phyloP scores from a whole-genome alignment of 2,797 vertebrate genomes.

The Myiotriccus ornatus region DNA sequence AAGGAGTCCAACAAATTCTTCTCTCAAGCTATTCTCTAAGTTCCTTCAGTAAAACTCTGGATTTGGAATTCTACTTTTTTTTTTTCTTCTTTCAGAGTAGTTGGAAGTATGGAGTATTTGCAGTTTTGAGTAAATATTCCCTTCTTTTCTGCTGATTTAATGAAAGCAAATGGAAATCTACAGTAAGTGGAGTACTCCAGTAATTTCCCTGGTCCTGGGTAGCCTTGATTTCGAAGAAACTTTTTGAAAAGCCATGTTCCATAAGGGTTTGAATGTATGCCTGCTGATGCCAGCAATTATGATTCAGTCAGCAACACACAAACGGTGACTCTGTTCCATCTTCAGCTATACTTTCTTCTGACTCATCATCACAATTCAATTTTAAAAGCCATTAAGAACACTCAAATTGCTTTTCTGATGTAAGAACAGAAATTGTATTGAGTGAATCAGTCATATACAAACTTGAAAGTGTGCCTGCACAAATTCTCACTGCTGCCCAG shows the following conservation, averaged over 20 bases:
- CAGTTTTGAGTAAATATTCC: neutral
- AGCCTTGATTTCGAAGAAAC: slow-evolving; percentile 56
- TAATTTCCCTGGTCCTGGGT: slow-evolving; percentile 11
- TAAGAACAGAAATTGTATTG: slow-evolving; percentile 29
- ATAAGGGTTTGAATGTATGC: slow-evolving; percentile 13
- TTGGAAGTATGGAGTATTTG: neutral
- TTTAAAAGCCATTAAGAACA: slow-evolving; percentile 60
- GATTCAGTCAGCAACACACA: slow-evolving; percentile 29
- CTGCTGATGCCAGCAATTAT: slow-evolving; percentile 10
- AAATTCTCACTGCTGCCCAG: neutral
- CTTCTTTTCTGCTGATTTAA: neutral
- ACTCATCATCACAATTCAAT: slow-evolving; percentile 56
- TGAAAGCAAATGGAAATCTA: slow-evolving; percentile 1
- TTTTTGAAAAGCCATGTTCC: slow-evolving; percentile 47
- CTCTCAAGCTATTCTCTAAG: neutral
- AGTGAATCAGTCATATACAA: slow-evolving; percentile 22
- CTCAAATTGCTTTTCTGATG: slow-evolving; percentile 38
- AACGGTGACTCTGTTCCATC: slow-evolving; percentile 43
- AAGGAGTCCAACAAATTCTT: neutral
- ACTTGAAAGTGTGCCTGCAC: neutral
- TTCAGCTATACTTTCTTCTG: slow-evolving; percentile 57
- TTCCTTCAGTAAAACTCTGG: neutral
- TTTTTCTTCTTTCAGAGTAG: neutral
- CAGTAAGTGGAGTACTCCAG: neutral
- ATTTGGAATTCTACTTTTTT: neutral